A percentile compares a stretch with the other conserved stretches of the same genome.
Conservation (phyloP, 2,113 vertebrate genomes). For the Xenus cinereus region DNA sequence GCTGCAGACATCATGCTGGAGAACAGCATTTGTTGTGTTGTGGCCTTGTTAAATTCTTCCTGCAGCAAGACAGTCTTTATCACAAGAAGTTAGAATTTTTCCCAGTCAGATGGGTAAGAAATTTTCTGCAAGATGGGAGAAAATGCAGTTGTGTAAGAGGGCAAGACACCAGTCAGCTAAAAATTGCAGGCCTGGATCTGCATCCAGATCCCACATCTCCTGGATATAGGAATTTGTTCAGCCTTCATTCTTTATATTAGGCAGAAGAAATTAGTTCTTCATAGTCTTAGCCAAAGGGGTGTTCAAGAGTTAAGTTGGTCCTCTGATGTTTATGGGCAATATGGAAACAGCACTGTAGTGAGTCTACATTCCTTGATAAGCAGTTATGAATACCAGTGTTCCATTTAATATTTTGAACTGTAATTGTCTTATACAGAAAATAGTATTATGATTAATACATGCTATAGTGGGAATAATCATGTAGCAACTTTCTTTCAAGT, state of each 20-base stretch:
- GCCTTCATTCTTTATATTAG: neutral
- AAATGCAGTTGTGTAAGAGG: neutral
- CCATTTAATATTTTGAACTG: neutral
- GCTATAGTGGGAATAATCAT: neutral
- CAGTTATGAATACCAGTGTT: neutral
- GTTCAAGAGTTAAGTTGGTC: neutral
- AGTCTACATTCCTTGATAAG: neutral
- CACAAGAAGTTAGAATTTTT: neutral
- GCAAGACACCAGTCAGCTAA: neutral
- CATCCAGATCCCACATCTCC: neutral
- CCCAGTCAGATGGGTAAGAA: neutral
- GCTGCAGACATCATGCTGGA: neutral
- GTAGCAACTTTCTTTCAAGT: neutral
- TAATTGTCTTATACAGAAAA: neutral
- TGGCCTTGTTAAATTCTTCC: neutral
- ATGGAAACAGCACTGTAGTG: neutral
- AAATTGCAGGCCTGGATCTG: neutral
- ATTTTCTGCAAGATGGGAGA: neutral
- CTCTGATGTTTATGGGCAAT: neutral
- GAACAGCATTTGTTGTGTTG: neutral
- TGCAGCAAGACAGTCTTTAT: neutral
- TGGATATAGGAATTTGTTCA: neutral
- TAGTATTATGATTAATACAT: neutral
- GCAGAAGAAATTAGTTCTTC: neutral
- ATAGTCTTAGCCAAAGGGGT: neutral